phyloP scores from a whole-genome alignment of 2,113 vertebrate species.

The Oryctolagus cuniculus region DNA sequence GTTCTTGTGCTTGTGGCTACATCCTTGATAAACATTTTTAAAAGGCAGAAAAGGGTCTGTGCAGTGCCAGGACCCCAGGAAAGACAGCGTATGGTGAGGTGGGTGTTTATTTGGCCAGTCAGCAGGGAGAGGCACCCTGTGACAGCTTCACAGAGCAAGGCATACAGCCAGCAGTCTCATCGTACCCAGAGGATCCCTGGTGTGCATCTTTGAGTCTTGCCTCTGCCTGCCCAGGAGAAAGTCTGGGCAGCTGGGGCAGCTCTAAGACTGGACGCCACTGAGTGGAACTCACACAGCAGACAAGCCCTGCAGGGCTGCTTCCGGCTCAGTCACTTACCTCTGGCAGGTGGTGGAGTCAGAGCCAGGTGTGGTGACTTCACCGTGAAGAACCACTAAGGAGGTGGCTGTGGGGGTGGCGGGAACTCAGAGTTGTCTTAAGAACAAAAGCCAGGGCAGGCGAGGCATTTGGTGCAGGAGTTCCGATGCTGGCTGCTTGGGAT shows the following conservation, averaged over 20 bases:
- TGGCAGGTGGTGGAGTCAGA: background rate
- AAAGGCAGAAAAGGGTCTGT: background rate
- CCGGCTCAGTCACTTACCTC: background rate
- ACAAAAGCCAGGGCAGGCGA: background rate
- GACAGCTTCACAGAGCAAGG: slow-evolving; percentile 2
- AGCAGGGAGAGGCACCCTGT: background rate
- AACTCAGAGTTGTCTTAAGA: background rate
- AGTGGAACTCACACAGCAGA: background rate
- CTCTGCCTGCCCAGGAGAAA: background rate
- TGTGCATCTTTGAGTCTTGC: background rate
- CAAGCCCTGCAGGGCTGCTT: fast-evolving
- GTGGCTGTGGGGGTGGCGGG: background rate
- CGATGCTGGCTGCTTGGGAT: too few species aligned
- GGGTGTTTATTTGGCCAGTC: background rate
- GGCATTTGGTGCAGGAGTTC: too few species aligned
- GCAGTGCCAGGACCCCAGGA: background rate
- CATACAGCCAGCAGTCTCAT: background rate
- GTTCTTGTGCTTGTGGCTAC: slow-evolving; percentile 3
- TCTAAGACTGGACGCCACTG: background rate
- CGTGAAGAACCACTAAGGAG: background rate
- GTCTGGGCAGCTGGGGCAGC: background rate
- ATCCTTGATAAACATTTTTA: background rate
- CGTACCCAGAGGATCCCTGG: background rate
- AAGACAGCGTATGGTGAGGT: background rate
- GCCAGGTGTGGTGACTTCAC: background rate